These are phyloP conservation scores for Tiaroga cobitis DNA, from an alignment of 2,797 vertebrate genomes.

Conservation along the genomic window DNA sequence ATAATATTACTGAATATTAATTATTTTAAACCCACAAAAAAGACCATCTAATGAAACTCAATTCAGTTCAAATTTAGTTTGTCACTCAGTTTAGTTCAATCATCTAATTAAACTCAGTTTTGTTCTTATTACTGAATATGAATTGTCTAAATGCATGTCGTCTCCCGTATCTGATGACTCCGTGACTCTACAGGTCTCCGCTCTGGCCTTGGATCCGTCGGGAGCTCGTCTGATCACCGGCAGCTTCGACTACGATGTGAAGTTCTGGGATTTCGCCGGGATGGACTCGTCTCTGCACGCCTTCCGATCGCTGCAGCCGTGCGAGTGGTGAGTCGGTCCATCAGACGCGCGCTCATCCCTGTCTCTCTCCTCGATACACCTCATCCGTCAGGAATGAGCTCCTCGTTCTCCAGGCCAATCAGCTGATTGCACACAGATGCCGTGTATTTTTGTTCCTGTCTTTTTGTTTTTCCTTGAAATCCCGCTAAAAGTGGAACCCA, in stretches of 20 bases:
- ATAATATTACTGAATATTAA: too few relatives aligned
- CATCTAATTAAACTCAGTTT: too few relatives aligned
- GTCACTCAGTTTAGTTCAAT: too few relatives aligned
- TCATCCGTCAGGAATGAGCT: conserved; percentile 56
- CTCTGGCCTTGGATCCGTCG: conserved; percentile 91
- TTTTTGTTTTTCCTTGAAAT: conserved; percentile 22
- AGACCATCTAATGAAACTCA: background rate
- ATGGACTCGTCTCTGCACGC: conserved; percentile 95
- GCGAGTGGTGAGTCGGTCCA: conserved; percentile 87
- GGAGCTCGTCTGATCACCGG: conserved; percentile 94
- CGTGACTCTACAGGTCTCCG: conserved; percentile 77
- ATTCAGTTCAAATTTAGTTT: background rate
- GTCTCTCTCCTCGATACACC: conserved; percentile 48
- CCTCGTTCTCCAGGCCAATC: conserved; percentile 66
- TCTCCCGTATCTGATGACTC: background rate
- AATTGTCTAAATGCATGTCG: too few relatives aligned
- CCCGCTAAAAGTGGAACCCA: conserved; percentile 55
- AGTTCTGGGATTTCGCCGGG: conserved; percentile 98
- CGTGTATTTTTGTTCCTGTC: conserved; percentile 49
- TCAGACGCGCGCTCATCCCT: background rate
- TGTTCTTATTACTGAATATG: too few relatives aligned
- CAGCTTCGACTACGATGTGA: conserved; percentile 93
- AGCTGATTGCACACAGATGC: conserved; percentile 62
- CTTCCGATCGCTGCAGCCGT: conserved; percentile 93
- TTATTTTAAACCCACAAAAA: too few relatives aligned